phyloP scores from a whole-genome alignment of 2,113 vertebrate species.

The Hydrolagus affinis region DNA sequence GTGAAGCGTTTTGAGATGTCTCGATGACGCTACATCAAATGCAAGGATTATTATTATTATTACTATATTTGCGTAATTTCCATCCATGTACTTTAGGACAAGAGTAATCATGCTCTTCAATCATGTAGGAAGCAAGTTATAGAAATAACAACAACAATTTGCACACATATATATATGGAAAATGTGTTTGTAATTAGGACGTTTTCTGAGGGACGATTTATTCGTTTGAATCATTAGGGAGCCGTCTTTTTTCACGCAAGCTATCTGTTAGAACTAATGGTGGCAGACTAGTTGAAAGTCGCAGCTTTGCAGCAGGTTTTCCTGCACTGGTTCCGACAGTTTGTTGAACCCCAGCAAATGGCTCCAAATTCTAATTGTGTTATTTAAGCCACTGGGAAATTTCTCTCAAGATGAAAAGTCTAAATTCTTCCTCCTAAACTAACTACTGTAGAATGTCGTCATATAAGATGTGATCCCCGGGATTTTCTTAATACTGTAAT shows the following conservation, averaged over 20 bases:
- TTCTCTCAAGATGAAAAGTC: slow-evolving; percentile 27
- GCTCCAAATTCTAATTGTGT: slow-evolving; percentile 30
- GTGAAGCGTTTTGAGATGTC: too few relatives aligned
- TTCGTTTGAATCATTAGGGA: slow-evolving; percentile 14
- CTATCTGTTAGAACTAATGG: slow-evolving; percentile 24
- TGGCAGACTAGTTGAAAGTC: slow-evolving; percentile 24
- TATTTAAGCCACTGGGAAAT: slow-evolving; percentile 21
- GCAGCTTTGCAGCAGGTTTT: slow-evolving; percentile 18
- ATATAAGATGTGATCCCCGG: too few relatives aligned
- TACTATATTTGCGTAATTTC: background rate
- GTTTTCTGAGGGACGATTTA: too few relatives aligned
- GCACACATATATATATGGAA: background rate
- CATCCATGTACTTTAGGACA: slow-evolving; percentile 17
- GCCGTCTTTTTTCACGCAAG: slow-evolving; percentile 18
- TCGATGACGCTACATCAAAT: too few relatives aligned
- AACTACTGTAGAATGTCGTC: too few relatives aligned
- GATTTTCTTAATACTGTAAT: too few relatives aligned
- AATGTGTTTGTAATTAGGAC: background rate
- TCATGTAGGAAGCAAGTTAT: background rate
- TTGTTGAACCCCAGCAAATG: slow-evolving; percentile 28
- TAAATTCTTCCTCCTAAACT: too few relatives aligned
- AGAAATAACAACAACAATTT: slow-evolving; percentile 7
- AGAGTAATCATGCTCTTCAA: background rate
- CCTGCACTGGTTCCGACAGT: slow-evolving; percentile 29
- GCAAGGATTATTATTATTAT: too few relatives aligned